phyloP scores from a whole-genome alignment of 2,797 vertebrate species.

The Myoxocephalus aenaeus region DNA sequence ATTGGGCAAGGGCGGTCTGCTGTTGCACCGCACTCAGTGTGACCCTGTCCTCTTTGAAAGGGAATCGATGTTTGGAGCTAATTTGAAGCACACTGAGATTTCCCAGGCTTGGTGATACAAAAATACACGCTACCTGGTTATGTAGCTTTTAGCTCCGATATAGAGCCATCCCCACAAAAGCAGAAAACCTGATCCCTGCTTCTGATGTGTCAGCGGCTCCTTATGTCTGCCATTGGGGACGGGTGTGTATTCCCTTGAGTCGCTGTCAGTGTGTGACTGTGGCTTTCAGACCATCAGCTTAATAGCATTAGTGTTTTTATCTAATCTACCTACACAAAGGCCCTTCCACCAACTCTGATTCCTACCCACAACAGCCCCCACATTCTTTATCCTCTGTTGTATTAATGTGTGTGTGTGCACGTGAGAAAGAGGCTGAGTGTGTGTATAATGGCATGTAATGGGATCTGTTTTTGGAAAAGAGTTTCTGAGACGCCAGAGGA shows the following conservation, averaged over 20 bases:
- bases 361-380: constrained; percentile 39
- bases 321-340: constrained; percentile 76
- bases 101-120: constrained; percentile 56
- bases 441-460: constrained; percentile 67
- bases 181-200: constrained; percentile 71
- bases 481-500: constrained; percentile 61
- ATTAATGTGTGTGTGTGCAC: constrained; percentile 48
- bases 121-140: constrained; percentile 72
- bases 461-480: constrained; percentile 66
- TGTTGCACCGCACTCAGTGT: constrained; percentile 25
- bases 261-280: constrained; percentile 64
- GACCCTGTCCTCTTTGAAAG: constrained; percentile 39
- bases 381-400: constrained; percentile 35
- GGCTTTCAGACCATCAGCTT: constrained; percentile 78
- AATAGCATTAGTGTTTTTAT: constrained; percentile 80
- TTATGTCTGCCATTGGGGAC: constrained; percentile 70
- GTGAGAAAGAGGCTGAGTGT: constrained; percentile 49
- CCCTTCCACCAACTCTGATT: constrained; percentile 58
- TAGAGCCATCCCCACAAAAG: constrained; percentile 70
- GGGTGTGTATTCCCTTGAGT: constrained; percentile 72
- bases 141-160: constrained; percentile 70
- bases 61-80: constrained; percentile 45
- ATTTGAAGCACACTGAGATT: constrained; percentile 53
- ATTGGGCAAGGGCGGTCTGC: constrained; percentile 8
- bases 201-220: constrained; percentile 75